phyloP scores from a whole-genome alignment of 2,888 invertebrate species.

The Gastracanthus pulcherrimus region DNA sequence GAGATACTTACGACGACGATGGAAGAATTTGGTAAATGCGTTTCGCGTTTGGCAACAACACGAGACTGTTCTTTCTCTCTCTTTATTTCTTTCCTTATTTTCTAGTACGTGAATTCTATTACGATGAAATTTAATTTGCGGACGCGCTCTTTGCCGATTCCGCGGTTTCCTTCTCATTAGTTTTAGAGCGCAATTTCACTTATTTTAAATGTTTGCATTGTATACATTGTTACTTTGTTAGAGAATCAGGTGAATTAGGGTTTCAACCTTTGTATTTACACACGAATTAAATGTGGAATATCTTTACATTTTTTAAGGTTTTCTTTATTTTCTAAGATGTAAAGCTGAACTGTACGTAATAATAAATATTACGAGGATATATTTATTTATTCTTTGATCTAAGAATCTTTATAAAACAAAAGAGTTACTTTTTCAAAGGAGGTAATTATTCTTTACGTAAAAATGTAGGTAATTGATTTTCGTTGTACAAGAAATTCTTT shows the following conservation, averaged over 20 bases:
- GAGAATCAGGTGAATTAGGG: not conserved
- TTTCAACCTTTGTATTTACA: not conserved
- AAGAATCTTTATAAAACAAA: too few relatives aligned
- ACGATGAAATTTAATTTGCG: slow-evolving; percentile 39
- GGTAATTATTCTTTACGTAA: too few relatives aligned
- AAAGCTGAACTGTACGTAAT: too few relatives aligned
- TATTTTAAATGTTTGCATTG: not conserved
- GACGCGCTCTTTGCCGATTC: not conserved
- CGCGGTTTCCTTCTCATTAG: slow-evolving; percentile 30
- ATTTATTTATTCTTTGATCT: too few relatives aligned
- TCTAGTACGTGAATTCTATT: slow-evolving; percentile 23
- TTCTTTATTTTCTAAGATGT: too few relatives aligned
- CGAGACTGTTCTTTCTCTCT: not conserved
- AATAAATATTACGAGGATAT: too few relatives aligned
- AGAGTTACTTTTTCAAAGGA: too few relatives aligned
- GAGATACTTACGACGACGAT: not conserved
- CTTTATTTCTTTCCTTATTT: not conserved
- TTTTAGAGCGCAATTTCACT: not conserved
- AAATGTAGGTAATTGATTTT: too few relatives aligned
- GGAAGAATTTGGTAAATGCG: not conserved
- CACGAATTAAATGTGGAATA: too few relatives aligned
- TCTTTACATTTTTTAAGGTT: too few relatives aligned
- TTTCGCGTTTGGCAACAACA: slow-evolving; percentile 21
- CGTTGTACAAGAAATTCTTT: too few relatives aligned
- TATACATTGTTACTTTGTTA: not conserved